Evolutionary conservation across 2,888 invertebrate species (phyloP).

Genomic region (Pelosia muscerda): DNA sequence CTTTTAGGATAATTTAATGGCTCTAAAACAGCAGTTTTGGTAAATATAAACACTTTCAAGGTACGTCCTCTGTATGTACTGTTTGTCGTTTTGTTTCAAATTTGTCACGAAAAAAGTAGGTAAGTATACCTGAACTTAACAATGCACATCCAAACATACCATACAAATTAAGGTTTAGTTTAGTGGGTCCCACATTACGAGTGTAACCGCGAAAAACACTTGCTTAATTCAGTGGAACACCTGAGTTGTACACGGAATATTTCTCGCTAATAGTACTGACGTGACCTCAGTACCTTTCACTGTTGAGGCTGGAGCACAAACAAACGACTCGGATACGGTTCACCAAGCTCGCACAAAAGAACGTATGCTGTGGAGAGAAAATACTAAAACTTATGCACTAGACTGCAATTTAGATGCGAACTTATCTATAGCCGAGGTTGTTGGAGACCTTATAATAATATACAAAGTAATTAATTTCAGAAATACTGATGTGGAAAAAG

Average conservation of each 20-base stretch:
- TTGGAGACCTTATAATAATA: not conserved
- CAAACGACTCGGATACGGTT: conserved; percentile 42
- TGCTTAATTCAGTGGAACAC: conserved; percentile 18
- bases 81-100: too few relatives aligned
- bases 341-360: conserved; percentile 47
- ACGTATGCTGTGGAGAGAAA: conserved; percentile 31
- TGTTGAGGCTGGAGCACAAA: conserved; percentile 24
- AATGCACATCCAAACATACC: not conserved
- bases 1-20: too few relatives aligned
- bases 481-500: not conserved
- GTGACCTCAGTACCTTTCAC: conserved; percentile 53
- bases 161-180: not conserved
- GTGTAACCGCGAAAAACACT: conserved; percentile 19
- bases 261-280: conserved; percentile 15
- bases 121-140: not conserved
- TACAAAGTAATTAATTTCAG: not conserved
- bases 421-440: not conserved
- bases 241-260: conserved; percentile 21
- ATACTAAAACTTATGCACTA: conserved; percentile 39
- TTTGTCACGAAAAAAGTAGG: conserved; percentile 1
- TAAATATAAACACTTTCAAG: too few relatives aligned
- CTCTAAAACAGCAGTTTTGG: too few relatives aligned
- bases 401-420: not conserved
- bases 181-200: conserved; percentile 6
- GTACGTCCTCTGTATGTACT: not conserved